Evolutionary conservation across 2,888 invertebrate species (phyloP), one percentile per base, ranked within the genome.

Genomic region (Formica aserva): DNA sequence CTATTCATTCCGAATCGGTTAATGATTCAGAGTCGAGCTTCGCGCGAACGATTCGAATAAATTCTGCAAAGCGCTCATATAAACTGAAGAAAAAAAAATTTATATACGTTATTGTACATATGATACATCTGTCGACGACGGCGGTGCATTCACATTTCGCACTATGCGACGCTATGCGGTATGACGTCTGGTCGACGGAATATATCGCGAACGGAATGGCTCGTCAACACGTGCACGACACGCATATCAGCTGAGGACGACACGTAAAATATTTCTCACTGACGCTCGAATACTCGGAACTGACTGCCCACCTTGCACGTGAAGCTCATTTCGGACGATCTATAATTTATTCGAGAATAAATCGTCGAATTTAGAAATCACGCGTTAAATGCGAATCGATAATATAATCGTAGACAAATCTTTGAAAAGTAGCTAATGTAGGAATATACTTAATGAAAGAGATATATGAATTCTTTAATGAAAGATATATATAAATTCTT

Each of bases 101-200:
- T 18, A 67, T 45, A 18, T 13, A 35, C 11, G 32, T 3, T 45
- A 41, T 38, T 38, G 18, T 11, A 62, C 22, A 22, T 41, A 26
- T 67, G 22, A 55, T 41, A 41, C n/a, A 26, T 72, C 57, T 72
- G 38, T 26, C 18, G 26, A 11, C 29, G 29, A 60, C 15, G 29
- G 6, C 74, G 22, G 3, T 62, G 29, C 29, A 29, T 74, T 60
- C 26, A 41, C 11, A 29, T 41, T 65, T 75, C 18, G n/a, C 22
- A 65, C 48, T 65, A 76, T 48, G 63, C 75, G 22, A 29, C 62
- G 45, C 75, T 63, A 63, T 75, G 63, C 75, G 75, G 45, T 48
- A 65, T 48, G 35, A 76, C 29, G 26, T 13, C 15, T 45, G 65
- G 72, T 74, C 60, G 57, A 32, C 32, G 65, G 35, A 75, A 75